Evolutionary conservation across 2,888 invertebrate species (phyloP).

Genomic region (Ichneumoninae sp.): DNA sequence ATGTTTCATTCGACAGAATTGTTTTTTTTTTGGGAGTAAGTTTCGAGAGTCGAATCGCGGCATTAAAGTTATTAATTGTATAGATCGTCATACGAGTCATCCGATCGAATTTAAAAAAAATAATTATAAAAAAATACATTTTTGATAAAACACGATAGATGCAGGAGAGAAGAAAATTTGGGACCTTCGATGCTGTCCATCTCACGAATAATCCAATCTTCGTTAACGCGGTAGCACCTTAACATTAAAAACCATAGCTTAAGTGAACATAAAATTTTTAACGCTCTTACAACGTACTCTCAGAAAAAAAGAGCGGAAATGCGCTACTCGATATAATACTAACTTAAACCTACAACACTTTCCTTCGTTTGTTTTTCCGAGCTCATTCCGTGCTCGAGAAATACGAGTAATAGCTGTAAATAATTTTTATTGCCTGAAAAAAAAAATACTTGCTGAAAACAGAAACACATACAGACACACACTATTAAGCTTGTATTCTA

Average conservation of each 20-base stretch:
- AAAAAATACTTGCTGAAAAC: conserved; percentile 34
- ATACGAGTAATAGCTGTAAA: conserved; percentile 62
- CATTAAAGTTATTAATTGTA: conserved; percentile 32
- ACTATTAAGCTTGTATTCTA: conserved; percentile 40
- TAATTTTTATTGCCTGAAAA: conserved; percentile 65
- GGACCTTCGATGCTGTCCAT: conserved; percentile 53
- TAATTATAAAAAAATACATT: conserved; percentile 28
- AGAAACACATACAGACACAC: conserved; percentile 19
- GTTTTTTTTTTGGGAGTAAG: conserved; percentile 55
- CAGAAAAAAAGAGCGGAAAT: conserved; percentile 40
- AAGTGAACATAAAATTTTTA: conserved; percentile 25
- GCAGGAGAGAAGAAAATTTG: conserved; percentile 33
- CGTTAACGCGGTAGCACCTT: conserved; percentile 21
- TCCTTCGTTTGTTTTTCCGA: conserved; percentile 39
- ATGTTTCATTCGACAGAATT: conserved; percentile 31
- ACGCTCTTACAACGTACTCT: conserved; percentile 49
- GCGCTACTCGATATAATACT: conserved; percentile 30
- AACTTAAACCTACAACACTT: conserved; percentile 28
- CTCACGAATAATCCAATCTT: conserved; percentile 49
- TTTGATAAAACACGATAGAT: conserved; percentile 54
- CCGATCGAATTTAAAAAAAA: conserved; percentile 29
- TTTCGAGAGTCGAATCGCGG: conserved; percentile 33
- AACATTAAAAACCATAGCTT: conserved; percentile 20
- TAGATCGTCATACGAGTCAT: conserved; percentile 53
- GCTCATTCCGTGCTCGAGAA: conserved; percentile 47